Base-by-base conservation (phyloP, 2,888 invertebrate genomes). In the Autographa pulchrina region DNA sequence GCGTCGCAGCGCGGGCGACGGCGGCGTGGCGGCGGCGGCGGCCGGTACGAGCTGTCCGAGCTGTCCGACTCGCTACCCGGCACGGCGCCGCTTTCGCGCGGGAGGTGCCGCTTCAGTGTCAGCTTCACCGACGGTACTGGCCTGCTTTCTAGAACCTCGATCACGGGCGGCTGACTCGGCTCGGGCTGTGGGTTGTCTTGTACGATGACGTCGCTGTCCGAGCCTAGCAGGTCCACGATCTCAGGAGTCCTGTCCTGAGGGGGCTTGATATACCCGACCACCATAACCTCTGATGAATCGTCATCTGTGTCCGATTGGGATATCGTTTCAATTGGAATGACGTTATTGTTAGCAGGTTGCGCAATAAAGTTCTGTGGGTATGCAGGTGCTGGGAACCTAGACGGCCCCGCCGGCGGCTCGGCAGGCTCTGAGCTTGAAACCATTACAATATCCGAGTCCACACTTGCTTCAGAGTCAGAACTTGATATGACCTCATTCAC, bases 241-340 rank as follows among this genome's bases (percentile, higher is more conserved):
- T 97, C 97, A 0, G 97, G 97, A 56, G 97, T 97, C 70, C 97
- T 94, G 80, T 97, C 97, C 77, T 96, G 96, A 73, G 96, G 97
- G 52, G 97, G 97, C 86, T 97, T 97, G 41, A 97, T 96, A 84
- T 96, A 97, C 2, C 96, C 97, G 13, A 97, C 96, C 65, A 97
- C 96, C 88, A 96, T 96, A 35, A 97, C 96, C 76, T 97, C 97
- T 35, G 96, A 95, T 14, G 94, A 95, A 69, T 96, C 96, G 76
- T 94, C 93, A 80, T 94, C 94, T 1, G 95, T 91, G 83, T 95
- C 96, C 0, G 96, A 95, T 65, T 94, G 94, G 8, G 94, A 93
- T 74, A 96, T 91, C 25, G 95, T 95, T 82, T 96, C 96, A 67
- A 96, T 96, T 61, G 95, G 91, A 58, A 96, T 92, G 68, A 96